Evolutionary conservation across 2,797 vertebrate genomes (phyloP).

Genomic region (Eremophila alpestris): DNA sequence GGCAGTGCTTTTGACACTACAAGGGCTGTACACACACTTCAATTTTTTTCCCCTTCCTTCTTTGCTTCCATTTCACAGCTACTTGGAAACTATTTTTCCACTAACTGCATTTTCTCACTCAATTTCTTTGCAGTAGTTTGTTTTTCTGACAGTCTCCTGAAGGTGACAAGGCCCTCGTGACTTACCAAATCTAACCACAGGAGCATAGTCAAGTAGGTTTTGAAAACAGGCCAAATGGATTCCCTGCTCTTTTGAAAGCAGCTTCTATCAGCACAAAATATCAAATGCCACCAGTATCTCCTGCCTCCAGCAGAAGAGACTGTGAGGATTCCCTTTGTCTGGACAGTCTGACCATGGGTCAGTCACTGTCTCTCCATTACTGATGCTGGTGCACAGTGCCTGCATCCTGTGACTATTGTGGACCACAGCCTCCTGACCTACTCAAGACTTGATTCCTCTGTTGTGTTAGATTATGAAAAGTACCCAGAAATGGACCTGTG

Average conservation of each 20-base stretch:
- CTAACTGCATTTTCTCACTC: background rate
- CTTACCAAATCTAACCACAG: background rate
- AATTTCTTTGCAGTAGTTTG: background rate
- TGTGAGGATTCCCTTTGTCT: background rate
- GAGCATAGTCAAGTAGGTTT: background rate
- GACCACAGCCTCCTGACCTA: background rate
- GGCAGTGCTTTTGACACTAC: background rate
- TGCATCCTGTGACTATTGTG: background rate
- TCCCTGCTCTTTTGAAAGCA: background rate
- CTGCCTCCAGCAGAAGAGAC: background rate
- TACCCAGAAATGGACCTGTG: background rate
- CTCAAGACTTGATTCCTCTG: background rate
- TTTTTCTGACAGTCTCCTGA: background rate
- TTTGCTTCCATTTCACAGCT: background rate
- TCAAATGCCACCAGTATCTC: background rate
- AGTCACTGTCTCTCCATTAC: background rate
- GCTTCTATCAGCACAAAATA: background rate
- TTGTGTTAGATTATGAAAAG: background rate
- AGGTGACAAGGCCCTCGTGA: background rate
- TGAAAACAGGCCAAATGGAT: background rate
- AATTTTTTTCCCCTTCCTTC: background rate
- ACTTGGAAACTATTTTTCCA: background rate
- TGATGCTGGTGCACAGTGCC: accelerated
- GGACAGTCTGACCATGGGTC: background rate
- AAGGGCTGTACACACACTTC: background rate